A percentile compares a stretch with the other conserved stretches of the same genome.
Conservation (phyloP, 2,113 vertebrate genomes). For the Dinomys branickii region DNA sequence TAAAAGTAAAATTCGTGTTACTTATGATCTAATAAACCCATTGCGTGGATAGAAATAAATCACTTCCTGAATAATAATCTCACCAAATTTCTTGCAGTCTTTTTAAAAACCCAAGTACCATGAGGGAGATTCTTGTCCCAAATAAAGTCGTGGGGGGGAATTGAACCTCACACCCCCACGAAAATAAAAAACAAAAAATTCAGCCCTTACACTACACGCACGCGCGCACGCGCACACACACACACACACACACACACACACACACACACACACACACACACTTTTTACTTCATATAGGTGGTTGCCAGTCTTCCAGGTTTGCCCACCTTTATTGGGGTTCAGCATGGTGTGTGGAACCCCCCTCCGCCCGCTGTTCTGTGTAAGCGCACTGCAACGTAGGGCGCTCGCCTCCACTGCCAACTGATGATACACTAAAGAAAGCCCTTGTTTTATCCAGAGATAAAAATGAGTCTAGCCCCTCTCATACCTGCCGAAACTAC, state of each 20-base stretch:
- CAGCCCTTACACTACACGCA: background rate
- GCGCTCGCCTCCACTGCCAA: slow-evolving; percentile 39
- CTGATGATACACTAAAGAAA: background rate
- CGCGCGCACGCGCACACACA: no score
- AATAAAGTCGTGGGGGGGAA: slow-evolving; percentile 7
- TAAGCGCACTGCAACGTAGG: slow-evolving; percentile 44
- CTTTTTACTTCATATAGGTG: background rate
- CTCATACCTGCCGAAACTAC: slow-evolving; percentile 55
- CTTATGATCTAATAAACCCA: slow-evolving; percentile 65
- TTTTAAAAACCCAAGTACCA: slow-evolving; percentile 12
- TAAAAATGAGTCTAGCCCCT: slow-evolving; percentile 1
- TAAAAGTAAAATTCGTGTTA: slow-evolving; percentile 67
- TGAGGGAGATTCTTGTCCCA: background rate
- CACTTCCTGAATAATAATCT: slow-evolving; percentile 2
- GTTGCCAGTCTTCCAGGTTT: background rate
- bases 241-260: no score
- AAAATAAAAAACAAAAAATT: background rate
- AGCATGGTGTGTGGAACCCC: background rate
- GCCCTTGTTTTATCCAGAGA: background rate
- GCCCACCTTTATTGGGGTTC: slow-evolving; percentile 21
- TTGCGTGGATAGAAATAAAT: slow-evolving; percentile 63
- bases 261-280: background rate
- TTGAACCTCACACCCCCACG: background rate
- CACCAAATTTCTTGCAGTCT: slow-evolving; percentile 19
- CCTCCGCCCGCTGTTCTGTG: background rate